Evolutionary conservation across 1,140 invertebrate species (phyloP), one percentile per base, ranked within the genome.

Genomic region (Drosophila busckii): DNA sequence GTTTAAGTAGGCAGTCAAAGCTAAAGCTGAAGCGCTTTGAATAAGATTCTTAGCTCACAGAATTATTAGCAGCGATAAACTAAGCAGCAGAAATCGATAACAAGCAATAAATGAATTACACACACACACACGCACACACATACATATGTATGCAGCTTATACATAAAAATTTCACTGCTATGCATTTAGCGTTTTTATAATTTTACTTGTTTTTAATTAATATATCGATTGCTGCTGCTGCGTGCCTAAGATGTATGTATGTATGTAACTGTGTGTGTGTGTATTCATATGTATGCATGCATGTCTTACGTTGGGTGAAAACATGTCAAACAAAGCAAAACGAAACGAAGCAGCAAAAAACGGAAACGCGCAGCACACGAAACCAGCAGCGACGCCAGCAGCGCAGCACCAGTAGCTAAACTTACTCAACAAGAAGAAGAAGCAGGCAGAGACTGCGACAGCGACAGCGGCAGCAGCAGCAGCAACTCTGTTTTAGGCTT

Each of bases 181-280:
- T 53, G 48, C 50, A 26, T 55, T 48, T 56, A 22, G 13, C 22
- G 28, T 5, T 19, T 32, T 7, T 12, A 45, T 20, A 15, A 40
- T 67, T 65, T 45, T 23, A 60, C 62, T 65, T 50, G 45, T 48
- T 49, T 62, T 63, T 66, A 70, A 76, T 78, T 66, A 66, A 78
- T 56, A 58, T 78, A 76, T 76, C 70, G 70, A 76, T 76, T 76
- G 54, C 29, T 15, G 17, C 22, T 26, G 26, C 50, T 42, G 13
- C 44, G n/a, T 28, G 34, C 40, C 10, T 25, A 38, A 38, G 22
- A 26, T 42, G 13, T 12, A 44, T 8, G 4, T 5, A 22, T 15
- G 16, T 20, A 26, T 35, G 32, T 34, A 35, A 35, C 31, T 34
- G n/a, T 28, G 25, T 53, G 32, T 12, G 38, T 34, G n/a, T 56